A percentile compares a stretch with the other conserved stretches of the same genome.
phyloP scores from a whole-genome alignment of 2,888 invertebrate genomes.

The Eristalis pertinax region DNA sequence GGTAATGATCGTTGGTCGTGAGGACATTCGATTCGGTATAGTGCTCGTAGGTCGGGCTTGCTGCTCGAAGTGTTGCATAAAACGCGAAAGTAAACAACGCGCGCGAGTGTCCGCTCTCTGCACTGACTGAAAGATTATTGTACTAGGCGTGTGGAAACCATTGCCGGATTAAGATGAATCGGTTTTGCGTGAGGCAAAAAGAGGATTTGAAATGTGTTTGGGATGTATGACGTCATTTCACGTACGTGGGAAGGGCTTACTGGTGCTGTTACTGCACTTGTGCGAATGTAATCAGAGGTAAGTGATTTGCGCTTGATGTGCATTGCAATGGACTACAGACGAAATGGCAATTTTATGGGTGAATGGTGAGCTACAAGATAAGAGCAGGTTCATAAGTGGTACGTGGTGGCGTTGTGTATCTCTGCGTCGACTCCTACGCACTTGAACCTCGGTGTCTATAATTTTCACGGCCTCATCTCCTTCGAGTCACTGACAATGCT shows the following conservation, averaged over 20 bases:
- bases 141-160: background rate
- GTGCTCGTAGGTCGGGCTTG: background rate
- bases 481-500: too few species aligned
- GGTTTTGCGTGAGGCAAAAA: background rate
- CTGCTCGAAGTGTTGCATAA: conserved; percentile 37
- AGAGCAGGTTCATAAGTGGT: too few species aligned
- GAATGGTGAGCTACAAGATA: too few species aligned
- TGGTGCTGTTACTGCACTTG: background rate
- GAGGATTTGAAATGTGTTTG: background rate
- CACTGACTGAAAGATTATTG: background rate
- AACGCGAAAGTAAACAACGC: background rate
- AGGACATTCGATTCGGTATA: conserved; percentile 38
- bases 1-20: background rate
- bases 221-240: background rate
- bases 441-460: too few species aligned
- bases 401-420: too few species aligned
- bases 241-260: background rate
- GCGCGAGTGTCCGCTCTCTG: background rate
- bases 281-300: too few species aligned
- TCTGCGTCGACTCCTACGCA: too few species aligned
- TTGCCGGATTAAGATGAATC: background rate
- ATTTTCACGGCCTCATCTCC: too few species aligned
- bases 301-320: too few species aligned
- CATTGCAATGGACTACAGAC: too few species aligned
- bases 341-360: too few species aligned